Percentiles rank a stretch among this genome's conserved stretches.
phyloP scores from a whole-genome alignment of 2,888 invertebrate genomes.

The Troides aeacus region DNA sequence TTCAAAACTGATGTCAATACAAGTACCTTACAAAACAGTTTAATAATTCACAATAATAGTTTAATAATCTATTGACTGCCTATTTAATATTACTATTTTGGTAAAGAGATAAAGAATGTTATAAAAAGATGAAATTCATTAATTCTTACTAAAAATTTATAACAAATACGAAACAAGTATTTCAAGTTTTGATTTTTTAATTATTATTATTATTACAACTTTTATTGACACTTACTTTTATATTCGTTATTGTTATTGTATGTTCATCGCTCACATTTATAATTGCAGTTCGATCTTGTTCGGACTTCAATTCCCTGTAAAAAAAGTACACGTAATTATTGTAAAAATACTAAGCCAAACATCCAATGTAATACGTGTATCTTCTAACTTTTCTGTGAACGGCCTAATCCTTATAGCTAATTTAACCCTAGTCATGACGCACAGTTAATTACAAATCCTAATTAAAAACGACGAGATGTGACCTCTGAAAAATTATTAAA shows the following conservation, averaged over 20 bases:
- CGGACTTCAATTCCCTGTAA: conserved; percentile 64
- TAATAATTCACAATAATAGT: too few species aligned
- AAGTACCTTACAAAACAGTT: not conserved
- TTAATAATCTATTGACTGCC: too few species aligned
- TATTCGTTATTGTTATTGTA: conserved; percentile 79
- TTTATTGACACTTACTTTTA: conserved; percentile 70
- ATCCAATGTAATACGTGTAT: conserved; percentile 25
- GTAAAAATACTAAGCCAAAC: not conserved
- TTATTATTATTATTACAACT: too few species aligned
- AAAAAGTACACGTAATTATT: conserved; percentile 1
- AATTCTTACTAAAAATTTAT: not conserved
- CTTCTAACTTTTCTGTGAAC: conserved; percentile 80
- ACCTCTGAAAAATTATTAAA: not conserved
- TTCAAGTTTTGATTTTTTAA: too few species aligned
- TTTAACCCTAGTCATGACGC: conserved; percentile 81
- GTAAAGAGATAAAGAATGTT: too few species aligned
- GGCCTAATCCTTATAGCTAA: conserved; percentile 83
- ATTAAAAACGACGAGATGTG: not conserved
- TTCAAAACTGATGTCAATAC: not conserved
- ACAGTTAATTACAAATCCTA: not conserved
- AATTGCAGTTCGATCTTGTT: conserved; percentile 60
- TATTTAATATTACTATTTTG: too few species aligned
- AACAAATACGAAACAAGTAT: not conserved
- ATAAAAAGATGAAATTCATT: not conserved
- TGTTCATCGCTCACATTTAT: conserved; percentile 70